Evolutionary conservation across 2,888 invertebrate genomes (phyloP).

Genomic region (Chrysina gloriosa): DNA sequence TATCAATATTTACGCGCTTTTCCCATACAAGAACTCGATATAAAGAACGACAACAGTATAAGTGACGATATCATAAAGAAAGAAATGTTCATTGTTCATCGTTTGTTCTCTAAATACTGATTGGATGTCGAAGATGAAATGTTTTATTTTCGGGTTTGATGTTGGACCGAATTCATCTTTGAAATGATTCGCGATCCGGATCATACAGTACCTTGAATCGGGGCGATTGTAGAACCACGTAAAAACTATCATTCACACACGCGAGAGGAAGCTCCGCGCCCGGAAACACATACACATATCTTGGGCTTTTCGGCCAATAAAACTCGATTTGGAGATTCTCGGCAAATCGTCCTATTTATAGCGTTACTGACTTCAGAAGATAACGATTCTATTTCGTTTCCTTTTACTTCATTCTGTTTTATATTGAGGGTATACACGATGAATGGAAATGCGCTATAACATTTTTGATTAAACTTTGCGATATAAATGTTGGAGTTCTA

Average conservation of each 20-base stretch:
- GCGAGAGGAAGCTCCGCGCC: constrained; percentile 56
- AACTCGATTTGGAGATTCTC: constrained; percentile 67
- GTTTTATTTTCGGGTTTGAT: constrained; percentile 58
- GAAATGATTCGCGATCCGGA: constrained; percentile 1
- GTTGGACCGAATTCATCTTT: constrained; percentile 13
- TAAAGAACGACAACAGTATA: constrained; percentile 17
- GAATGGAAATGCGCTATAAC: too few relatives aligned
- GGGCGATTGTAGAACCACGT: constrained; percentile 54
- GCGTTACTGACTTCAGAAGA: constrained; percentile 59
- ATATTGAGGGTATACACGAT: not conserved
- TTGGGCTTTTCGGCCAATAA: constrained; percentile 73
- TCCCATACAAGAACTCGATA: not conserved
- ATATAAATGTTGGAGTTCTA: too few relatives aligned
- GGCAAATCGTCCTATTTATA: constrained; percentile 62
- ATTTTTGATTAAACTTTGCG: too few relatives aligned
- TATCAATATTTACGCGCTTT: constrained; percentile 14
- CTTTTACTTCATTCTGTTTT: not conserved
- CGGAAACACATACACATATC: constrained; percentile 64
- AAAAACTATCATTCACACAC: constrained; percentile 62
- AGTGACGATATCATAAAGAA: constrained; percentile 57
- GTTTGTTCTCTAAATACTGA: constrained; percentile 63
- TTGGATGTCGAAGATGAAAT: constrained; percentile 63
- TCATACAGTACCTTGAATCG: constrained; percentile 26
- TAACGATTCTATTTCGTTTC: constrained; percentile 61
- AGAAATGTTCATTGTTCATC: too few relatives aligned